These are phyloP conservation scores for Lindbergichthys nudifrons DNA, from an alignment of 2,797 vertebrate species.

Conservation along the genomic window DNA sequence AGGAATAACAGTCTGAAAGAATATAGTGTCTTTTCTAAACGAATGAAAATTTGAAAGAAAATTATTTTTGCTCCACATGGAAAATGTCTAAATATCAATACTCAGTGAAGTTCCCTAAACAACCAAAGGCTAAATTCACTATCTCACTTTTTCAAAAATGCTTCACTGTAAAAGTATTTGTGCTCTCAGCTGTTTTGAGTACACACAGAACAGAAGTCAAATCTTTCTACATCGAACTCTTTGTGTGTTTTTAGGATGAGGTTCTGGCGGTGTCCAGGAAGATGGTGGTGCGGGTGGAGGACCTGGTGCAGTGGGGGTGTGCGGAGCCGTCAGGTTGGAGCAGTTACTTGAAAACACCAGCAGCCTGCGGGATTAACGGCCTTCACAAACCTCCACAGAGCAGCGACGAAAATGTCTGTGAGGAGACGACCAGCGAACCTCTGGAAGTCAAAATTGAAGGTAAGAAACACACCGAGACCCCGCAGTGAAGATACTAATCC, in stretches of 20 bases:
- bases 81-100: too few species aligned
- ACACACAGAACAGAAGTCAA: background rate
- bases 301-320: slow-evolving; percentile 85
- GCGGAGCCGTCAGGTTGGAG: slow-evolving; percentile 72
- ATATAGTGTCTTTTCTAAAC: too few species aligned
- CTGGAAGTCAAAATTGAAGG: slow-evolving; percentile 55
- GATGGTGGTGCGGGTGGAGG: slow-evolving; percentile 85
- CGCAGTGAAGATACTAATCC: too few species aligned
- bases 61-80: too few species aligned
- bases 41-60: too few species aligned
- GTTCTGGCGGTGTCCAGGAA: slow-evolving; percentile 86
- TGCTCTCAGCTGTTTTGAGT: background rate
- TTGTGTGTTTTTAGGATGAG: slow-evolving; percentile 79
- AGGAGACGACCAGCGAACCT: slow-evolving; percentile 23
- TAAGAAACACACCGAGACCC: slow-evolving; percentile 32
- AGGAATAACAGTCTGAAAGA: too few species aligned
- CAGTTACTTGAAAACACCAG: slow-evolving; percentile 7
- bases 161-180: background rate
- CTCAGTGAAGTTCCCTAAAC: too few species aligned
- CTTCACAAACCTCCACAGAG: slow-evolving; percentile 37
- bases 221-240: background rate
- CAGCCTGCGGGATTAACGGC: slow-evolving; percentile 23
- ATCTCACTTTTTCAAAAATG: too few species aligned
- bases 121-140: too few species aligned
- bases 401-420: background rate